Percentiles rank a stretch among this genome's conserved stretches.
Evolutionary conservation across 2,113 vertebrate genomes (phyloP).

Genomic region (Heterotilapia buettikoferi): DNA sequence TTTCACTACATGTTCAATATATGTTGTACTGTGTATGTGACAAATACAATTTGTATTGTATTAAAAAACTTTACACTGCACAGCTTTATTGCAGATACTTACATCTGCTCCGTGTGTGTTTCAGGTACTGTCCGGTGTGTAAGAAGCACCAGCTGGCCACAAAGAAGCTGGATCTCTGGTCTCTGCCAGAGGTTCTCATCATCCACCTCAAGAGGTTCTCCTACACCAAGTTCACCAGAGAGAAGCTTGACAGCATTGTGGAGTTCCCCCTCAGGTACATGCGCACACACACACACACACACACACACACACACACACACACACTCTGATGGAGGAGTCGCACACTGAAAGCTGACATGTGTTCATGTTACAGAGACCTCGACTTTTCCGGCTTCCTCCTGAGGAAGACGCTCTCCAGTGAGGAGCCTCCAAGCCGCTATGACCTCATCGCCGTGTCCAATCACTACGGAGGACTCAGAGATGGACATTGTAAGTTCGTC

Average conservation of each 20-base stretch:
- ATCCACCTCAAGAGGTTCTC: slow-evolving; percentile 89
- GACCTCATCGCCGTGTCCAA: slow-evolving; percentile 88
- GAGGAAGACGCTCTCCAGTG: slow-evolving; percentile 63
- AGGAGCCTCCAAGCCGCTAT: slow-evolving; percentile 76
- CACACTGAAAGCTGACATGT: not conserved
- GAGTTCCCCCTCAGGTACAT: slow-evolving; percentile 81
- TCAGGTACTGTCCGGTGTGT: slow-evolving; percentile 85
- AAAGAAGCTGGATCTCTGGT: slow-evolving; percentile 89
- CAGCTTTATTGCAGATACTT: not conserved
- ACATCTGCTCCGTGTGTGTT: not conserved
- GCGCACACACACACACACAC: not conserved
- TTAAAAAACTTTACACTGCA: not conserved
- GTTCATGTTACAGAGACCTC: slow-evolving; percentile 66
- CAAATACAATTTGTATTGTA: not conserved
- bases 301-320: not conserved
- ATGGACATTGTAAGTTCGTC: slow-evolving; percentile 79
- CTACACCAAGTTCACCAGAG: slow-evolving; percentile 81
- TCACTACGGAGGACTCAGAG: slow-evolving; percentile 84
- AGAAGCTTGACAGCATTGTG: slow-evolving; percentile 85
- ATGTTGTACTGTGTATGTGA: not conserved
- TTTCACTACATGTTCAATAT: not conserved
- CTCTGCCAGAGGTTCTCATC: slow-evolving; percentile 81
- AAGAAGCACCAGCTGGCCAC: slow-evolving; percentile 86
- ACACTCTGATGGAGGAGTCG: not conserved
- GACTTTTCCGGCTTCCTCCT: slow-evolving; percentile 81